These are phyloP conservation scores for Mionectes olivaceus DNA, from an alignment of 2,797 vertebrate species.

Conservation along the genomic window DNA sequence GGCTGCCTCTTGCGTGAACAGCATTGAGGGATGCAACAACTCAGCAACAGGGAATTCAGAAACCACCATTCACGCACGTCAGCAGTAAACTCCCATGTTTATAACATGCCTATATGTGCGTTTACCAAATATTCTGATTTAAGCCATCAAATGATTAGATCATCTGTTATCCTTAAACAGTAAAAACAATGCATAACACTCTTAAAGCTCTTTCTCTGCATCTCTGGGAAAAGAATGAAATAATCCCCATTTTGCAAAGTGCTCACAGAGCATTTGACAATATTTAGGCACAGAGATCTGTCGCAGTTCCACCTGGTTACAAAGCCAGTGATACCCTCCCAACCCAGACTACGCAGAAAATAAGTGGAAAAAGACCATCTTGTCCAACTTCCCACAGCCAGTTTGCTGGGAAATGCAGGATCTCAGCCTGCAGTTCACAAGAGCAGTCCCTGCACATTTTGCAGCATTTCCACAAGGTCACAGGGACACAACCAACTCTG, in stretches of 20 bases:
- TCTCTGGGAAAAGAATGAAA: background rate
- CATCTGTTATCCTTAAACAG: background rate
- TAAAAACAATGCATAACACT: fast-evolving
- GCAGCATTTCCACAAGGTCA: background rate
- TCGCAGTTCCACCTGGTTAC: background rate
- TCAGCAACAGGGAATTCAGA: background rate
- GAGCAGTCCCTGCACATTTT: background rate
- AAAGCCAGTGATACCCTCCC: background rate
- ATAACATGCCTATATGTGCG: background rate
- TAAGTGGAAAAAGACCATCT: background rate
- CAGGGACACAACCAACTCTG: background rate
- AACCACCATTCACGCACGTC: background rate
- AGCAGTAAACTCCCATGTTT: background rate
- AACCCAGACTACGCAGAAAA: background rate
- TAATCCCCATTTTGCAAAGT: background rate
- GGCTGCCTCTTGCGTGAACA: background rate
- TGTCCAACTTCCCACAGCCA: background rate
- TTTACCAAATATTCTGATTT: background rate
- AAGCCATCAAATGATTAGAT: background rate
- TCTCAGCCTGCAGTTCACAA: background rate
- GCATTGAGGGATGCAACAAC: background rate
- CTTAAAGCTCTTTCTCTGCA: background rate
- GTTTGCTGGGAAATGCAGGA: background rate
- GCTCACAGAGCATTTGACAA: background rate
- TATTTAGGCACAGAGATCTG: background rate